Evolutionary conservation across 2,113 vertebrate species (phyloP).

Genomic region (Microtus ochrogaster): DNA sequence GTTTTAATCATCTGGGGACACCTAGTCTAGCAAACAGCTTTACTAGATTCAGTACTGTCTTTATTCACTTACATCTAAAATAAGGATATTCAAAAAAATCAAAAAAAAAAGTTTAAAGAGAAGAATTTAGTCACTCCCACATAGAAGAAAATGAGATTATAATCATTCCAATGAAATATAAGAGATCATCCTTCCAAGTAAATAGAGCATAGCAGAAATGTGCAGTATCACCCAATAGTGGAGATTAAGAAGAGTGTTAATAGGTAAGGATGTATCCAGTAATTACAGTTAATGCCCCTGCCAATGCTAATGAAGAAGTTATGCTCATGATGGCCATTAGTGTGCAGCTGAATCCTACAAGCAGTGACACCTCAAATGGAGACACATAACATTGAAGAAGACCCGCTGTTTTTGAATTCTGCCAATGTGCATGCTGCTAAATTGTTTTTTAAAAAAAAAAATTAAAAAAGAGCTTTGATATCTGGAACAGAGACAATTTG

Average conservation of each 20-base stretch:
- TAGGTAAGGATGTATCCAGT: conserved; percentile 13
- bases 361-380: conserved; percentile 59
- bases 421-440: background rate
- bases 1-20: background rate
- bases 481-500: background rate
- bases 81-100: background rate
- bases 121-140: background rate
- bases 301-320: conserved; percentile 16
- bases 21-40: rapidly evolving
- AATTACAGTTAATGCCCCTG: conserved; percentile 40
- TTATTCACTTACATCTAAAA: background rate
- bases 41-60: background rate
- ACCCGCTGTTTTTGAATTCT: conserved; percentile 62
- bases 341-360: conserved; percentile 39
- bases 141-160: conserved; percentile 9
- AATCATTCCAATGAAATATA: conserved; percentile 26
- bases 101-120: background rate
- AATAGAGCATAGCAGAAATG: conserved; percentile 61
- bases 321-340: conserved; percentile 53
- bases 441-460: conserved; percentile 12
- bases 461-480: background rate
- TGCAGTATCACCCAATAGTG: conserved; percentile 51
- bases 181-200: background rate
- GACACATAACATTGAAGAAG: conserved; percentile 2
- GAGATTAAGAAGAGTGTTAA: conserved; percentile 28